Evolutionary conservation across 2,888 invertebrate species (phyloP), one percentile per base, ranked within the genome.

Genomic region (Exephanes ischioxanthus): DNA sequence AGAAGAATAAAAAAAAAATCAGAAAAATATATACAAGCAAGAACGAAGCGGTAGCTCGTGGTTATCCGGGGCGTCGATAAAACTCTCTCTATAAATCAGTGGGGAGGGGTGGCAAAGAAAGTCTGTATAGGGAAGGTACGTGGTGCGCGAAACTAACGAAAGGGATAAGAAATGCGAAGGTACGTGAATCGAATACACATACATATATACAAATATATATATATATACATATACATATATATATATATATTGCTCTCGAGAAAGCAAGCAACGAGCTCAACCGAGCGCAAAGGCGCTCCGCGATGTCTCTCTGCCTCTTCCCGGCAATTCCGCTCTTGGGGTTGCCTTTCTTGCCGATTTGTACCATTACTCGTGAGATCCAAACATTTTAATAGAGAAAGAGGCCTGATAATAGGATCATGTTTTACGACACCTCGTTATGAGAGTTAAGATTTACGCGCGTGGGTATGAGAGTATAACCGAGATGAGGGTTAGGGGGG

Each of bases 371-470:
- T 84, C 87, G 82, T 76, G 81, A 84, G 84, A 86, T 86, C 58
- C 84, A 84, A 88, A 89, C 89, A 88, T 90, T 90, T 89, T 89
- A 89, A 89, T 88, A 89, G 86, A 88, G 88, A 89, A 90, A 87
- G 87, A 81, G 84, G 89, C 87, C 87, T 89, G 92, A 93, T 93
- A 93, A 93, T 93, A 92, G 92, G 92, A 93, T 93, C 93, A 91
- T 93, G 92, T 93, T 93, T 93, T 93, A 93, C 91, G 93, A 92
- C 92, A 91, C 91, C 93, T 93, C 92, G 93, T 93, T 93, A 93
- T 91, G 90, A 89, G 87, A 87, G 89, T 87, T 77, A 90, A 92
- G 93, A 93, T 93, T 93, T 93, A 93, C 91, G 89, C 89, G 84
- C 85, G 84, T 86, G 84, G 87, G 89, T 85, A 84, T 55, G 89